These are phyloP conservation scores for Drosophila trapezifrons DNA, from an alignment of 1,140 invertebrate genomes.

Conservation along the genomic window DNA sequence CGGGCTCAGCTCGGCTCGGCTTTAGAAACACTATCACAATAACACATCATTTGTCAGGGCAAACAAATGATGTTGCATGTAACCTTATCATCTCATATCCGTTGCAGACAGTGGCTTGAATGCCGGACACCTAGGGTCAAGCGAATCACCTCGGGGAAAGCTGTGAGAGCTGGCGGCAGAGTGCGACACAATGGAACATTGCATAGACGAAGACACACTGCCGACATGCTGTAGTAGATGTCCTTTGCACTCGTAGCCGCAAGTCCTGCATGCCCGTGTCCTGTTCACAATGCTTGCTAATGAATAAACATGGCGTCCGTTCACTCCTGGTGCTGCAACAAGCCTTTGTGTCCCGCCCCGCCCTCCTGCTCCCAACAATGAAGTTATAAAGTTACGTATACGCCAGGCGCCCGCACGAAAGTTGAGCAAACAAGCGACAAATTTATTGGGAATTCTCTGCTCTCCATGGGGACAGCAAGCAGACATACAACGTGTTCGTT, in stretches of 20 bases:
- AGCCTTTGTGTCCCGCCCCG: not conserved
- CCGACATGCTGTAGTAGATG: slow-evolving; percentile 43
- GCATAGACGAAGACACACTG: slow-evolving; percentile 46
- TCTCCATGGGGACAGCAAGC: slow-evolving; percentile 28
- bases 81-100: slow-evolving; percentile 82
- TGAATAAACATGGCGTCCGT: slow-evolving; percentile 76
- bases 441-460: slow-evolving; percentile 63
- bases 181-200: slow-evolving; percentile 34
- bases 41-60: slow-evolving; percentile 79
- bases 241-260: slow-evolving; percentile 10
- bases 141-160: slow-evolving; percentile 51
- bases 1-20: not conserved
- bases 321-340: slow-evolving; percentile 56
- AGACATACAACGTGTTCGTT: slow-evolving; percentile 36
- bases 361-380: slow-evolving; percentile 6
- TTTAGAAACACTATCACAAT: slow-evolving; percentile 73
- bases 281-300: slow-evolving; percentile 69
- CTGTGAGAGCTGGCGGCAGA: not conserved
- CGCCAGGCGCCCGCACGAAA: slow-evolving; percentile 47
- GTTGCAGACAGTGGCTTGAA: slow-evolving; percentile 56
- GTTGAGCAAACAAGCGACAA: slow-evolving; percentile 69
- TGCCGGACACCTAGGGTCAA: slow-evolving; percentile 62
- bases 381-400: slow-evolving; percentile 69
- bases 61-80: slow-evolving; percentile 82
- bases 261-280: slow-evolving; percentile 28